Base-by-base conservation (phyloP, 1,140 invertebrate species). In the Cotesia glomerata region DNA sequence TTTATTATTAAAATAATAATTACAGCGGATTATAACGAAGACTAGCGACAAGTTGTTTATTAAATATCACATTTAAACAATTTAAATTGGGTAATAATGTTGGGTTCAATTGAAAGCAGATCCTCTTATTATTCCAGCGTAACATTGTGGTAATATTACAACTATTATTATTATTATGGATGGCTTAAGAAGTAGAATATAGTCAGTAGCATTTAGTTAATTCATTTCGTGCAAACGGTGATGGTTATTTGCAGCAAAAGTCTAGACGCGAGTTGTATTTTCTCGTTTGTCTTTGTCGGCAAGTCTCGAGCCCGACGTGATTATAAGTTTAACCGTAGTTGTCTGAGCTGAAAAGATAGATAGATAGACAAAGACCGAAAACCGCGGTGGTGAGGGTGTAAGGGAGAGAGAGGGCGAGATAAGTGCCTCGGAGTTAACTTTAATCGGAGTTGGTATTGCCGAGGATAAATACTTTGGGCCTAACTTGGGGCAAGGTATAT, bases 381-480 rank as follows among this genome's bases (percentile, higher is more conserved):
- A 45, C 26, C 26, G 66, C 0, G 9, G 14, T 61, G 58, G 56
- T 9, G 8, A 45, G 39, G 39, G 39, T 7, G 1, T 45, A 45
- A 11, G 11, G 11, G 39, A 11, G 5, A 7, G 39, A 45, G 39
- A 45, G 39, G 39, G 39, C 7, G 39, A 45, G 39, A 45, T 45
- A 45, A 45, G 39, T 45, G 39, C 39, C 39, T 9, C 7, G 11
- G 39, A 45, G 39, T 45, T 45, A 36, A 65, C 71, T 72, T 72
- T 67, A 72, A 72, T 72, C 64, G 51, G 13, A 72, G 63, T 61
- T 72, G 64, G 63, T 34, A 67, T 67, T 72, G 52, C 56, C 32
- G 36, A 59, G 64, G 63, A 72, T 72, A 67, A 72, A 72, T 72
- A 67, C 71, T 61, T 49, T 16, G 66, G 64, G 63, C 54, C 63